Evolutionary conservation across 2,888 invertebrate genomes (phyloP), one percentile per base, ranked within the genome.

Genomic region (Blastobasis lacticolella): DNA sequence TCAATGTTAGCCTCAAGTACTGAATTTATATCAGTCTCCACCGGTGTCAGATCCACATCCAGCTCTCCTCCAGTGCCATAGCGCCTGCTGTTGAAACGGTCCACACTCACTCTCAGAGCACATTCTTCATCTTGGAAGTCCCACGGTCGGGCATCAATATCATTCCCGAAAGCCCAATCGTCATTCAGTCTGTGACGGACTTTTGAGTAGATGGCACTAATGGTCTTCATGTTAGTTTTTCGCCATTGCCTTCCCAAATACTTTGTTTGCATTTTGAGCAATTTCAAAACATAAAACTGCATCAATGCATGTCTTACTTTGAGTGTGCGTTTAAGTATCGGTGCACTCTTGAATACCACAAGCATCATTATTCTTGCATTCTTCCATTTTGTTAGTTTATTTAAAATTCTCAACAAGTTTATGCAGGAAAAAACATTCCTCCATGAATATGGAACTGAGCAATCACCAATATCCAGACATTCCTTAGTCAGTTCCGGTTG

Each of bases 131-230:
- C 97, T 86, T 99, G 95, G 66, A 97, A 99, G 78, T 99, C 98
- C 98, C 98, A 98, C 0, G 98, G 98, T 55, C 97, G 91, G 0
- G 98, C 98, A 85, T 99, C 98, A 66, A 98, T 92, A 89, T 98
- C 96, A 88, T 99, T 99, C 50, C 99, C 99, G 89, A 96, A 99
- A 4, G 99, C 99, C 99, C 99, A 99, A 80, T 99, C 99, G 76
- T 99, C 99, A 71, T 98, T 99, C 45, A 99, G 90, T 51, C 98
- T 92, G 86, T 98, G 98, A 38, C 98, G 91, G 4, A 97, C 96
- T 90, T 99, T 98, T 54, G 97, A 95, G 78, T 99, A 99, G 73
- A 99, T 99, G 54, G 98, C 98, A 75, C 98, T 98, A 87, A 99
- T 97, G 0, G 98, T 98, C 81, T 98, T 99, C 98, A 99, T 99